Base-by-base conservation (phyloP, 2,113 vertebrate species). In the Eptatretus burgeri region DNA sequence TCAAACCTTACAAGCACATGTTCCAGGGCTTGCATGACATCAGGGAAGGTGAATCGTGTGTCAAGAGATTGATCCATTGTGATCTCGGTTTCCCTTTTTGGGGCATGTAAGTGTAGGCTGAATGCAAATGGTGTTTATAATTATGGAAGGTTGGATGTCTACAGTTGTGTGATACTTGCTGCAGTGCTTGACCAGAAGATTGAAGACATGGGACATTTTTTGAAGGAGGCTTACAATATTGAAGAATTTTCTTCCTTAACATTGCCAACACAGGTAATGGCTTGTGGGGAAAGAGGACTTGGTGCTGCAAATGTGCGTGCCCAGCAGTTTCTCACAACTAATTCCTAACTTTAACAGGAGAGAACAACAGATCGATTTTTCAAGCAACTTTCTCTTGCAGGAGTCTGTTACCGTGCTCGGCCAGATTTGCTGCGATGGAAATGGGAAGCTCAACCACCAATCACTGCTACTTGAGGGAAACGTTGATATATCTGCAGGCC, bases 381-480 rank as follows among this genome's bases (percentile, higher is more conserved):
- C 27, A 5, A 41, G 27, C 27, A 41, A 41, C 27, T 41, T 60
- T n/a, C n/a, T 13, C 56, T 17, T 19, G 2, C 18, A 87, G 86
- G 82, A 86, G 18, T 68, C 69, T 0, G 68, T 89, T 50, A 77
- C 74, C 0, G 75, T 85, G 20, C 63, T 88, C 70, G 86, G 85
- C 5, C 81, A 81, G 65, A 75, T 93, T 13, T 73, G 75, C 65
- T 93, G 86, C 1, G 86, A 93, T 51, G 74, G 83, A 63, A 86
- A 86, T 0, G 86, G 86, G 49, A 89, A 82, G 67, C 77, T 93
- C 14, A 93, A 91, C 9, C 69, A 74, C 49, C 76, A 82, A 12
- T 93, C 86, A 0, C 77, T 83, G 41, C 69, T 91, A 64, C 68
- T 93, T 10, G 78, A 83, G 69, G 80, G 82, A 0, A 81, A 86